Conservation (phyloP, 2,113 vertebrate species). For the Helogale parvula region DNA sequence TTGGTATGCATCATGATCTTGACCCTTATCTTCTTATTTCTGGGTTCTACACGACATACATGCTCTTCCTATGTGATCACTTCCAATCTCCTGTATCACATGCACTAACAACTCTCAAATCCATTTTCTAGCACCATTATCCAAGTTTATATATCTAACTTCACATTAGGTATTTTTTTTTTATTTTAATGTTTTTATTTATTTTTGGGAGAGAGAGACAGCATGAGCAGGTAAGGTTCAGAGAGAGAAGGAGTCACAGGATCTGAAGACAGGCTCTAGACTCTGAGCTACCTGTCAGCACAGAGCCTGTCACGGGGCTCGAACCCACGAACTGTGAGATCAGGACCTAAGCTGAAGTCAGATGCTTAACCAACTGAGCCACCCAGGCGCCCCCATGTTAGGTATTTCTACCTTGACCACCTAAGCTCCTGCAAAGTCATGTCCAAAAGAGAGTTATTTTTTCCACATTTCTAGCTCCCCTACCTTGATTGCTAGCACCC, state of each 20-base stretch:
- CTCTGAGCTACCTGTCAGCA: no score
- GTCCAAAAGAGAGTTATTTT: neutral
- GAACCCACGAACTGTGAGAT: no score
- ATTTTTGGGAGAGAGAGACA: no score
- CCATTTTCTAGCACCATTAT: neutral
- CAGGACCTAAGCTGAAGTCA: no score
- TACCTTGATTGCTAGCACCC: neutral
- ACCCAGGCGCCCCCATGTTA: neutral
- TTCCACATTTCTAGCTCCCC: neutral
- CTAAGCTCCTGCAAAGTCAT: neutral
- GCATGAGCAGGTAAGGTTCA: no score
- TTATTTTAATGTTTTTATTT: no score
- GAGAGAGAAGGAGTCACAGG: no score
- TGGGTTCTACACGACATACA: neutral
- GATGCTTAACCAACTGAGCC: no score
- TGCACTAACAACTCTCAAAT: neutral
- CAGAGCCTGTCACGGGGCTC: no score
- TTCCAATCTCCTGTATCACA: neutral
- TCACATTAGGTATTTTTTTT: constrained; percentile 14
- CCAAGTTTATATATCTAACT: neutral
- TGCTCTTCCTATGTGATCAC: neutral
- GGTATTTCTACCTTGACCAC: neutral
- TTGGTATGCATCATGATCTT: neutral
- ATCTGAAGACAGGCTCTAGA: no score
- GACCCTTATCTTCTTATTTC: neutral